Conservation (phyloP, 2,797 vertebrate genomes). For the Dendrocincla tyrannina region DNA sequence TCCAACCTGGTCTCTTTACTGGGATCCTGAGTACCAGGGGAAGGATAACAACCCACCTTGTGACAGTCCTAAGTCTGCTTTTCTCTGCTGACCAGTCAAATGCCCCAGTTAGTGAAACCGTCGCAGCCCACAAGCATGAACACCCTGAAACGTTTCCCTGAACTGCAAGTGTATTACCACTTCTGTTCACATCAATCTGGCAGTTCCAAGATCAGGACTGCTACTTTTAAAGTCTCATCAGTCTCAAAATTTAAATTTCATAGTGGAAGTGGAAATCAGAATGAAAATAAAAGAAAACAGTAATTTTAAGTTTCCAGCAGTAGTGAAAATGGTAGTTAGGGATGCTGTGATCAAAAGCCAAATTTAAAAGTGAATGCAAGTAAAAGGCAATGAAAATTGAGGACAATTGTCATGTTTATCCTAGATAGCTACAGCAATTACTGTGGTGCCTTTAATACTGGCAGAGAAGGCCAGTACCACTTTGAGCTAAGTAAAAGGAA, state of each 20-base stretch:
- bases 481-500: not conserved
- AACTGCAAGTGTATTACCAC: not conserved
- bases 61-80: not conserved
- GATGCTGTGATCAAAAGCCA: not conserved
- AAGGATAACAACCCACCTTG: not conserved
- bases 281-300: not conserved
- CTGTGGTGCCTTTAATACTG: not conserved
- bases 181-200: not conserved
- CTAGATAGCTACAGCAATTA: not conserved
- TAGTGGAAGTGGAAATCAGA: not conserved
- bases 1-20: not conserved
- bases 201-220: rapidly evolving
- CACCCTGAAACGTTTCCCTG: not conserved
- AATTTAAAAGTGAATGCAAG: not conserved
- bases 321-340: not conserved
- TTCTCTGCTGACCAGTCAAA: not conserved
- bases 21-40: not conserved
- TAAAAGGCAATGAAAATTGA: not conserved
- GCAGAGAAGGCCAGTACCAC: not conserved
- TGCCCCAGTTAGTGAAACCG: not conserved
- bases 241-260: not conserved
- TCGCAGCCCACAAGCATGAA: not conserved
- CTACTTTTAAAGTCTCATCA: not conserved
- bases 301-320: not conserved
- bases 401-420: not conserved